Conservation (phyloP, 2,888 invertebrate species). For the Caenorhabditis wallacei region DNA sequence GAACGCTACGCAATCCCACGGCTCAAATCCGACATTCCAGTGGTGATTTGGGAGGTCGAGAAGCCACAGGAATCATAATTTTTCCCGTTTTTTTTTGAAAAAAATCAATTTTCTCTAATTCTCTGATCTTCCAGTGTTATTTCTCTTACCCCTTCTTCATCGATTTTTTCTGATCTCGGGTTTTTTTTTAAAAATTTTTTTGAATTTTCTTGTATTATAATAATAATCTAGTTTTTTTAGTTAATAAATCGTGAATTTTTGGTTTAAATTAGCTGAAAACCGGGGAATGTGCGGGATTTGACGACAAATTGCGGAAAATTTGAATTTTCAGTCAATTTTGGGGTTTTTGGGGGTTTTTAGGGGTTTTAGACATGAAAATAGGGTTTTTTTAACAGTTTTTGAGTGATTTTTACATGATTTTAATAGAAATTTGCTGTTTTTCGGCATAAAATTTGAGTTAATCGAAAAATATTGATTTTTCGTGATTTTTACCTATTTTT, state of each 20-base stretch:
- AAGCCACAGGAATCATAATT: conserved; percentile 5
- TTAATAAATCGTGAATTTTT: not conserved
- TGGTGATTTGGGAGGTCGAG: conserved; percentile 68
- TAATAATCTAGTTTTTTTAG: not conserved
- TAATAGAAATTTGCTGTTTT: too few species aligned
- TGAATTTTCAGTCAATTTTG: too few species aligned
- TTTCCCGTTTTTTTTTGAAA: not conserved
- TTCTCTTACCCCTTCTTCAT: not conserved
- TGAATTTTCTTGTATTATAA: not conserved
- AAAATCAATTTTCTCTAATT: not conserved
- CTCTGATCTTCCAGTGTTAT: conserved; percentile 1
- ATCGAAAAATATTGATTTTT: too few species aligned
- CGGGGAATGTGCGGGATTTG: not conserved
- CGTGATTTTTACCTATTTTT: too few species aligned
- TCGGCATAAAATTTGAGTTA: too few species aligned
- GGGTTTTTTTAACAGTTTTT: not conserved
- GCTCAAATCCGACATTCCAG: conserved; percentile 68
- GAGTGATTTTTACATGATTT: not conserved
- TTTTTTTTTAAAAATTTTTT: not conserved
- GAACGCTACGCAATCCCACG: conserved; percentile 71
- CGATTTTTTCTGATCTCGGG: conserved; percentile 4
- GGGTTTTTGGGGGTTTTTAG: not conserved
- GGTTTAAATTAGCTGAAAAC: not conserved
- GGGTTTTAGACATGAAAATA: not conserved
- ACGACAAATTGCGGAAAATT: not conserved